phyloP scores from a whole-genome alignment of 37 sponge, comb jelly and placozoan species.

The Cladorhizidae sp. region DNA sequence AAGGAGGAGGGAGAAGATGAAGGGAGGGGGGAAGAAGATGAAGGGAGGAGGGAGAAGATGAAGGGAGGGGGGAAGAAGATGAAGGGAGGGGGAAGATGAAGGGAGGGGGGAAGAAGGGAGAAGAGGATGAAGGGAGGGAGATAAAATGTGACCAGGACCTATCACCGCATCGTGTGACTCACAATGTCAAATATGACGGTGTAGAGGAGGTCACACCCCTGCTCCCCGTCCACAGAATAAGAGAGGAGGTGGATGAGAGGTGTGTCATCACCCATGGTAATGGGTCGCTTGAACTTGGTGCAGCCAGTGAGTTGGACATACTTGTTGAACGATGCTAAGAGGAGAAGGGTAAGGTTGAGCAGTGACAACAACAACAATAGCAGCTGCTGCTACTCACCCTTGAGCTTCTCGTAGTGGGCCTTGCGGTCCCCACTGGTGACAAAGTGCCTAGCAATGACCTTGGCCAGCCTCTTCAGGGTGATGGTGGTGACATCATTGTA shows the following conservation, averaged over 20 bases:
- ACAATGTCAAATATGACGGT: slow-evolving; percentile 68
- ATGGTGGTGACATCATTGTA: slow-evolving; percentile 58
- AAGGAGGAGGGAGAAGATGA: too few species aligned
- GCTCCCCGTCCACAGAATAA: slow-evolving; percentile 29
- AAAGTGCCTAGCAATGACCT: slow-evolving; percentile 26
- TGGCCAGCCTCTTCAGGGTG: slow-evolving; percentile 36
- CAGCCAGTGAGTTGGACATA: slow-evolving; percentile 77
- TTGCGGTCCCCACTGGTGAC: background rate
- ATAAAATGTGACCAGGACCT: too few species aligned
- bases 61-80: too few species aligned
- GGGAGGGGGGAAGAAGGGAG: too few species aligned
- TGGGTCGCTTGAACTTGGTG: slow-evolving; percentile 20
- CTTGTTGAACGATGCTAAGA: slow-evolving; percentile 51
- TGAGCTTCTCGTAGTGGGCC: slow-evolving; percentile 41
- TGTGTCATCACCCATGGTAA: slow-evolving; percentile 50
- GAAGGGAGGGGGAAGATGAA: too few species aligned
- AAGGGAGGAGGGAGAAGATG: too few species aligned
- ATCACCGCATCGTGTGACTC: background rate
- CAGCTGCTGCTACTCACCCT: slow-evolving; percentile 5
- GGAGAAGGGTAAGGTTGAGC: background rate
- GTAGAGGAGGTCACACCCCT: slow-evolving; percentile 63
- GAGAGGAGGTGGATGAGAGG: slow-evolving; percentile 67
- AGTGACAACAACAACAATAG: background rate
- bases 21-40: too few species aligned
- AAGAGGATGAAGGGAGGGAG: too few species aligned